Evolutionary conservation across 2,797 vertebrate species (phyloP).

Genomic region (Chrysocyon brachyurus): DNA sequence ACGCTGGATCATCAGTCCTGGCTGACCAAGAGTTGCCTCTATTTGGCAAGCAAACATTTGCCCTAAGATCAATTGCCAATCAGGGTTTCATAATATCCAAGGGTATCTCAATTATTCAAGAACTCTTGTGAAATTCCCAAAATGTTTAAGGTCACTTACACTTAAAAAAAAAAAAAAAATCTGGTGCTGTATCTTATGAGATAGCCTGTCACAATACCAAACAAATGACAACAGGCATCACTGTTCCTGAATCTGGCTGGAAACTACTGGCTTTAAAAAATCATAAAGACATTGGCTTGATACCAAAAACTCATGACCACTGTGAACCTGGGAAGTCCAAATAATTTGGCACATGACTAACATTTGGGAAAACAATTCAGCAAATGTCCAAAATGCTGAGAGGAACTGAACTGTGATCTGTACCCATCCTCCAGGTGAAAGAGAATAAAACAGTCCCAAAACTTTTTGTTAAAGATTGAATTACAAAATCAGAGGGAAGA

Average conservation of each 20-base stretch:
- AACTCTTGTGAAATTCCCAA: slow-evolving; percentile 66
- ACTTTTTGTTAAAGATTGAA: background rate
- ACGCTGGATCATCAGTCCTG: background rate
- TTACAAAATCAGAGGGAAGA: slow-evolving; percentile 45
- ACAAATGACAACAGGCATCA: background rate
- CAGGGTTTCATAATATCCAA: slow-evolving; percentile 55
- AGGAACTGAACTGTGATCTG: background rate
- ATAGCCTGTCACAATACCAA: background rate
- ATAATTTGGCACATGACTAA: slow-evolving; percentile 41
- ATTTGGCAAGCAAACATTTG: slow-evolving; percentile 51
- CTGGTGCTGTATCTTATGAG: background rate
- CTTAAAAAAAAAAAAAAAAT: background rate
- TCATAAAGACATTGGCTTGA: background rate
- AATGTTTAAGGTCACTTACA: slow-evolving; percentile 28
- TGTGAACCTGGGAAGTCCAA: background rate
- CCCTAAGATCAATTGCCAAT: slow-evolving; percentile 25
- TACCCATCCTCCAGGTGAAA: background rate
- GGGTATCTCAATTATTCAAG: slow-evolving; percentile 52
- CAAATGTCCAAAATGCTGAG: background rate
- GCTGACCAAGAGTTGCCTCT: background rate
- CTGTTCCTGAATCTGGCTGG: background rate
- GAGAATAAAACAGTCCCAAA: background rate
- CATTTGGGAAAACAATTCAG: slow-evolving; percentile 40
- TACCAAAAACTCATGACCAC: background rate
- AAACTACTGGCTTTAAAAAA: slow-evolving; percentile 1